Evolutionary conservation across 1,140 invertebrate species (phyloP).

Genomic region (Brevipalpus yothersi): DNA sequence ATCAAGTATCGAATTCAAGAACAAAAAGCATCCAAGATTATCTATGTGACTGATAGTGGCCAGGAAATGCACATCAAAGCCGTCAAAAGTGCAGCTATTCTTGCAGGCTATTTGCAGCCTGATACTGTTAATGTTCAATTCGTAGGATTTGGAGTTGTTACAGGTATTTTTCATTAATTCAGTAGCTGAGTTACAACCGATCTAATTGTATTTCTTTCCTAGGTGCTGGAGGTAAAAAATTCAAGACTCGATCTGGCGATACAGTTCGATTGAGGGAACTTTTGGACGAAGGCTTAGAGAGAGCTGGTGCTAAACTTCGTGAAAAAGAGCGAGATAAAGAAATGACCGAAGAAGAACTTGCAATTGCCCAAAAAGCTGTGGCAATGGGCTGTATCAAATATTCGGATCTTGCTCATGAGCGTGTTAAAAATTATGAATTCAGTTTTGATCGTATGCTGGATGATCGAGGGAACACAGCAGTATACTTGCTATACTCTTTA

Average conservation of each 20-base stretch:
- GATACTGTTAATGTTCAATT: conserved; percentile 48
- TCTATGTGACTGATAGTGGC: conserved; percentile 87
- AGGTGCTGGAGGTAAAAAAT: conserved; percentile 46
- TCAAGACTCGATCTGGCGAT: conserved; percentile 93
- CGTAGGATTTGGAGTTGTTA: conserved; percentile 83
- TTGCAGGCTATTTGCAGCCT: conserved; percentile 39
- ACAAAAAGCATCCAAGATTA: conserved; percentile 66
- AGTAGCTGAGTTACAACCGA: neutral
- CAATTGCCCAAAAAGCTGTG: conserved; percentile 57
- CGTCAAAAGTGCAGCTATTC: conserved; percentile 24
- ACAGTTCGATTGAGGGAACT: conserved; percentile 69
- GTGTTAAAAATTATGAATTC: conserved; percentile 86
- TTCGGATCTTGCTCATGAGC: conserved; percentile 79
- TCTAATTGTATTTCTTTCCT: conserved; percentile 11
- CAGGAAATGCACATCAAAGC: conserved; percentile 66
- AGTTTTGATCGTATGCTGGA: conserved; percentile 98
- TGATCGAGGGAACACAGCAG: conserved; percentile 94
- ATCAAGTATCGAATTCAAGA: conserved; percentile 64
- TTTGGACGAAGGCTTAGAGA: conserved; percentile 54
- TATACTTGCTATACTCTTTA: conserved; percentile 84
- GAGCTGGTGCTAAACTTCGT: conserved; percentile 47
- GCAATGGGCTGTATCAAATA: conserved; percentile 99
- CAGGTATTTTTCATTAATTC: conserved; percentile 39
- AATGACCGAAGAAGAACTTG: conserved; percentile 55
- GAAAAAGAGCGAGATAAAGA: conserved; percentile 72